Conservation (phyloP, 1,140 invertebrate genomes). For the Lordiphosa stackelbergi region DNA sequence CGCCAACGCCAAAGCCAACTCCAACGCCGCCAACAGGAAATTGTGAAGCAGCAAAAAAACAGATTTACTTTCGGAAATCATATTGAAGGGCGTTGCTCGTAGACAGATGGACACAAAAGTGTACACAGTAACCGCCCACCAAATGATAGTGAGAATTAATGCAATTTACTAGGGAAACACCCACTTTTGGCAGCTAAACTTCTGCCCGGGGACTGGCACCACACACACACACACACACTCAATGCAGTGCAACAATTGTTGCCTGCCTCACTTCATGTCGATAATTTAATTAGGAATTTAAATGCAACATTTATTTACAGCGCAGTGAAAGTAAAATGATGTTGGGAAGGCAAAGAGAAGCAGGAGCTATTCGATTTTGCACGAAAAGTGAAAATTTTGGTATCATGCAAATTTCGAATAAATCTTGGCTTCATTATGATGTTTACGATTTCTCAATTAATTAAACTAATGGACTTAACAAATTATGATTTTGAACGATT, state of each 20-base stretch:
- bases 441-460: no score
- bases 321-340: slow-evolving; percentile 56
- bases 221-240: slow-evolving; percentile 25
- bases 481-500: no score
- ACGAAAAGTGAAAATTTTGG: slow-evolving; percentile 34
- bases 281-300: slow-evolving; percentile 54
- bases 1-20: slow-evolving; percentile 16
- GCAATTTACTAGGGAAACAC: slow-evolving; percentile 27
- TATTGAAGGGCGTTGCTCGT: slow-evolving; percentile 50
- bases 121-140: slow-evolving; percentile 32
- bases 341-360: slow-evolving; percentile 8
- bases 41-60: slow-evolving; percentile 14
- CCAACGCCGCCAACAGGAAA: slow-evolving; percentile 38
- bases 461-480: no score
- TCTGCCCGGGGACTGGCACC: slow-evolving; percentile 21
- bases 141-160: slow-evolving; percentile 39
- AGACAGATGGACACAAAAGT: slow-evolving; percentile 20
- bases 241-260: slow-evolving; percentile 4
- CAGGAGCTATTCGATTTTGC: slow-evolving; percentile 4
- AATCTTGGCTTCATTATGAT: no score
- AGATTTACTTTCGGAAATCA: slow-evolving; percentile 15
- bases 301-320: slow-evolving; percentile 60
- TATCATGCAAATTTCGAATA: slow-evolving; percentile 34
- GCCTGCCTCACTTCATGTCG: slow-evolving; percentile 25
- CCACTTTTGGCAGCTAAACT: slow-evolving; percentile 44